Conservation (phyloP, 2,113 vertebrate genomes). For the Rhineura floridana region DNA sequence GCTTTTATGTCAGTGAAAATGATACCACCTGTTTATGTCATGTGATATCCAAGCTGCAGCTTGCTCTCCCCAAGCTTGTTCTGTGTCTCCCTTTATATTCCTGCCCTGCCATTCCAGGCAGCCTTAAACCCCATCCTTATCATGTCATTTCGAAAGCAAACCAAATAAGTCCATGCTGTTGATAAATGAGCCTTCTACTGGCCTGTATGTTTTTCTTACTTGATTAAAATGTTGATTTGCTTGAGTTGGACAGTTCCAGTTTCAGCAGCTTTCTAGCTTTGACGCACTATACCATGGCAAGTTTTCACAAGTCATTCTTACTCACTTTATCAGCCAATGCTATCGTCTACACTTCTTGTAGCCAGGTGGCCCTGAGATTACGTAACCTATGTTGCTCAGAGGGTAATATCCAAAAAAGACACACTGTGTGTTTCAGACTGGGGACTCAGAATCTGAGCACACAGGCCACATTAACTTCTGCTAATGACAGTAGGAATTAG, state of each 20-base stretch:
- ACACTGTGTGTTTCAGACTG: neutral
- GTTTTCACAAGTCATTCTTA: constrained; percentile 57
- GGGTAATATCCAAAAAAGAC: constrained; percentile 4
- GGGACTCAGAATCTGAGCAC: constrained; percentile 45
- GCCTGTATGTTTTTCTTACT: neutral
- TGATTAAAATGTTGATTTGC: constrained; percentile 46
- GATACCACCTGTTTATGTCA: constrained; percentile 5
- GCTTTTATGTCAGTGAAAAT: neutral
- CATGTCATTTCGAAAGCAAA: constrained; percentile 40
- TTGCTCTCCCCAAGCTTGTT: neutral
- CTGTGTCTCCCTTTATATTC: constrained; percentile 16
- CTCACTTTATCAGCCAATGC: constrained; percentile 46
- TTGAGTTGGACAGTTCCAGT: constrained; percentile 54
- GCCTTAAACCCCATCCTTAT: constrained; percentile 34
- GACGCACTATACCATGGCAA: constrained; percentile 52
- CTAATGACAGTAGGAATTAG: constrained; percentile 42
- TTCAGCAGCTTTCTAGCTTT: constrained; percentile 34
- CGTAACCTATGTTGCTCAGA: constrained; percentile 6
- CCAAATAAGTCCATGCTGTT: constrained; percentile 22
- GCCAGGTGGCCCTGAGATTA: constrained; percentile 23
- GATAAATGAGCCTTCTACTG: constrained; percentile 34
- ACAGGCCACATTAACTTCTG: neutral
- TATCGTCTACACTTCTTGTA: constrained; percentile 29
- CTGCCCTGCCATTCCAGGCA: neutral
- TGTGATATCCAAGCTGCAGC: constrained; percentile 12